Evolutionary conservation across 2,888 invertebrate genomes (phyloP), one percentile per base, ranked within the genome.

Genomic region (Eristalis intricaria): DNA sequence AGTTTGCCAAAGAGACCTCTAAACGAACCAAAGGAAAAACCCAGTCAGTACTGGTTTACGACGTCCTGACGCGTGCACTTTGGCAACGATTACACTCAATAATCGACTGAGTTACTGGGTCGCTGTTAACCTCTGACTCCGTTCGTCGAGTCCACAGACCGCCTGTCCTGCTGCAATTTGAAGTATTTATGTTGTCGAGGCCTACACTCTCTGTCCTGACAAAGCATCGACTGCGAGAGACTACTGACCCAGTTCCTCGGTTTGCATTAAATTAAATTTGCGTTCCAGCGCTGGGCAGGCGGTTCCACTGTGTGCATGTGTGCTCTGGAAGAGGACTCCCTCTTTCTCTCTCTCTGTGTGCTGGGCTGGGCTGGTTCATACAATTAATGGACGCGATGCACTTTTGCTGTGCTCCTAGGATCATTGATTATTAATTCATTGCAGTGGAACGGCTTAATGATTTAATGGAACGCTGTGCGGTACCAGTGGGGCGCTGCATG

Each of bases 381-480:
- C 77, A 73, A 81, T 85, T 81, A 85, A 85, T 85, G 73, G 81
- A 71, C 50, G 40, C 71, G 40, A 60, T 85, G 85, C 76, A 85
- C 81, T 85, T 77, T 73, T 65, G 64, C 68, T 50, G 19, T 65
- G 69, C 71, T 83, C 63, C 77, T 73, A 77, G 77, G 66, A 77
- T 85, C 81, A 85, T 85, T 74, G 85, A 85, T 85, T 85, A 85
- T 85, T 85, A 85, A 85, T 81, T 81, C 77, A 81, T 81, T 77
- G 85, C 77, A 85, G 73, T 58, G 85, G 80, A 81, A 76, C 73
- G 73, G 81, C 81, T 81, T 76, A 81, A 77, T 85, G 73, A 85
- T 77, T 81, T 77, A 85, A 81, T 85, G 77, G 75, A 71, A 68
- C 29, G 50, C 50, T 66, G 75, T 63, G 69, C 35, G 69, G 32